Evolutionary conservation across 92 coral and sea anemone species (phyloP), one percentile per base, ranked within the genome.

Genomic region (Siderastrea siderea): DNA sequence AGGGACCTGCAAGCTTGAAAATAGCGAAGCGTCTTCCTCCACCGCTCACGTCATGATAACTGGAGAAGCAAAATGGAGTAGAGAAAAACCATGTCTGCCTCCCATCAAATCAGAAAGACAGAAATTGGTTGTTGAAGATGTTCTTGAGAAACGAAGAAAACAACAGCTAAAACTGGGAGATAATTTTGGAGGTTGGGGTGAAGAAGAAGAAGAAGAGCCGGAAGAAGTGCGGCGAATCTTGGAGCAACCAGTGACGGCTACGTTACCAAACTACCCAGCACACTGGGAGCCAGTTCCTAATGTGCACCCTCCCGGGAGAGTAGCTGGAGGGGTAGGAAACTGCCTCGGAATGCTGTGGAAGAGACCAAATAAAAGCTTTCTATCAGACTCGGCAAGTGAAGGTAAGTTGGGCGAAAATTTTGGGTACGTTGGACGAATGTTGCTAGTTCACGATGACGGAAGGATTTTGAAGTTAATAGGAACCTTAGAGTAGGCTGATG

Each of bases 291-390:
- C 65, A 62, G 16, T 84, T 8, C 75, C 75, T 11, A 50, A 47
- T 54, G 47, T 50, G n/a, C 58, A 75, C 1, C 82, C 88, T 4
- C 82, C 52, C 1, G 88, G 76, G 75, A 84, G 88, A 53, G n/a
- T n/a, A n/a, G n/a, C n/a, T n/a, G 82, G 80, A 26, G 88, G 82
- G 38, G 53, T 63, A 14, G 82, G 82, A 47, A 52, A 61, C 12
- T 49, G 72, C 51, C 81, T 74, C 1, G 74, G 88, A 59, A 17
- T 84, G 0, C 5, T 46, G 15, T 44, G 74, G 80, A 58, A 51
- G 10, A 73, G 52, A 16, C 58, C 73, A 2, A 74, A 63, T 1
- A 38, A 70, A 50, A 47, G 68, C 44, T 16, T 43, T 7, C 1
- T 74, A 1, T 63, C 75, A 5, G 66, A 84, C 7, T 75, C 82